Percentiles rank a stretch among this genome's conserved stretches.
phyloP scores from a whole-genome alignment of 1,140 invertebrate genomes.

The Cylas formicarius region DNA sequence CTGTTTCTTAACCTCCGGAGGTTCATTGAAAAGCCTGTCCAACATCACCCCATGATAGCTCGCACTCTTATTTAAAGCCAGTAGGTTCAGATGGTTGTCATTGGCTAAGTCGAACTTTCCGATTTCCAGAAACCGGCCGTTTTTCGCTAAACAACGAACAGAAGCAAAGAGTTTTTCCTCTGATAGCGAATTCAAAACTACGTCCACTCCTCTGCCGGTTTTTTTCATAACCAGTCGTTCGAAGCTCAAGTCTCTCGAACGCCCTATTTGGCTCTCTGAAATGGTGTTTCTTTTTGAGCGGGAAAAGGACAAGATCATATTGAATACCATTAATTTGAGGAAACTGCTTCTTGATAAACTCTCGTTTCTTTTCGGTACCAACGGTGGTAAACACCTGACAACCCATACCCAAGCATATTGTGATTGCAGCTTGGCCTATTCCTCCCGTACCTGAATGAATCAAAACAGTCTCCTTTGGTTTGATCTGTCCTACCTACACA shows the following conservation, averaged over 20 bases:
- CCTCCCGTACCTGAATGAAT: constrained; percentile 87
- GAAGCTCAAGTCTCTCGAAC: constrained; percentile 56
- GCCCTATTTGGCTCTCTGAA: constrained; percentile 47
- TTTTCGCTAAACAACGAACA: constrained; percentile 63
- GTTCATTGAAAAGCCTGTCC: constrained; percentile 60
- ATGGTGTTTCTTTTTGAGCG: constrained; percentile 6
- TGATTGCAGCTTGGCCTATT: constrained; percentile 81
- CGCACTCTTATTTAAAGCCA: constrained; percentile 73
- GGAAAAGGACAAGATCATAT: no score
- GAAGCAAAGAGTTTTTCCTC: constrained; percentile 65
- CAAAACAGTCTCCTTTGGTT: constrained; percentile 20
- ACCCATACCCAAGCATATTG: constrained; percentile 62
- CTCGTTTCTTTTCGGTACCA: constrained; percentile 64
- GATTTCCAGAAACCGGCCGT: constrained; percentile 69
- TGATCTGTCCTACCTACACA: constrained; percentile 22
- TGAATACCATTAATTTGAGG: constrained; percentile 52
- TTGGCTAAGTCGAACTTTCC: constrained; percentile 67
- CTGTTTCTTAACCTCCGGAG: constrained; percentile 30
- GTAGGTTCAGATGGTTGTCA: constrained; percentile 59
- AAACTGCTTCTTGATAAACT: constrained; percentile 64
- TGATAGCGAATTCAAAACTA: constrained; percentile 60
- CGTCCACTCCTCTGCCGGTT: constrained; percentile 58
- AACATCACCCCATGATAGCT: constrained; percentile 84
- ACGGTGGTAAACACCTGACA: constrained; percentile 71
- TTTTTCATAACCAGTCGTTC: constrained; percentile 51